These are phyloP conservation scores for Chrysomela aeneicollis DNA, from an alignment of 2,888 invertebrate species.

Conservation along the genomic window DNA sequence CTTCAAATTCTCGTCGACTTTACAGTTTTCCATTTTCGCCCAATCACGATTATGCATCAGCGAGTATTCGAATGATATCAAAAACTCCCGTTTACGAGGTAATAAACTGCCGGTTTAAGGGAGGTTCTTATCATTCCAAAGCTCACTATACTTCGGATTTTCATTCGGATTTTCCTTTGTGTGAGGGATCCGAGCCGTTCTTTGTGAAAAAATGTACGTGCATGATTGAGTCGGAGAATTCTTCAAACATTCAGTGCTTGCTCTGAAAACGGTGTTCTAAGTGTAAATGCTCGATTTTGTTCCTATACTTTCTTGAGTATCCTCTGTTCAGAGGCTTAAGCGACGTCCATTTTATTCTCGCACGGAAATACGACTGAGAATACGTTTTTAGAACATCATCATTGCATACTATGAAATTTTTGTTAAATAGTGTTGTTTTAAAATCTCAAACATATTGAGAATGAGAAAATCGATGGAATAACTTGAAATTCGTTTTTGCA, in stretches of 20 bases:
- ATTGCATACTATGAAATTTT: too few relatives aligned
- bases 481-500: too few relatives aligned
- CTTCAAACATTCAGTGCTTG: conserved; percentile 37
- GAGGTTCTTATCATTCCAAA: conserved; percentile 36
- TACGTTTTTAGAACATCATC: too few relatives aligned
- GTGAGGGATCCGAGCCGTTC: conserved; percentile 37
- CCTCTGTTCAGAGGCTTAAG: background rate
- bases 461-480: too few relatives aligned
- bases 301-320: conserved; percentile 4
- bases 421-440: too few relatives aligned
- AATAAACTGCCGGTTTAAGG: conserved; percentile 31
- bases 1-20: conserved; percentile 20
- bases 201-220: conserved; percentile 44
- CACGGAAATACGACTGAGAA: too few relatives aligned
- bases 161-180: conserved; percentile 41
- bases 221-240: conserved; percentile 42
- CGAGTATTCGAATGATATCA: conserved; percentile 30
- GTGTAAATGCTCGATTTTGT: conserved; percentile 24
- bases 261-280: conserved; percentile 23
- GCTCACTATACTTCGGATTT: conserved; percentile 37
- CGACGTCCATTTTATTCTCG: background rate
- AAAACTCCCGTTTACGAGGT: conserved; percentile 28
- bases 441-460: too few relatives aligned
- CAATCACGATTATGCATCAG: conserved; percentile 26
- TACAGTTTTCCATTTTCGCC: conserved; percentile 16